Conservation (phyloP, 2,888 invertebrate species). For the Dendrolimus pini region DNA sequence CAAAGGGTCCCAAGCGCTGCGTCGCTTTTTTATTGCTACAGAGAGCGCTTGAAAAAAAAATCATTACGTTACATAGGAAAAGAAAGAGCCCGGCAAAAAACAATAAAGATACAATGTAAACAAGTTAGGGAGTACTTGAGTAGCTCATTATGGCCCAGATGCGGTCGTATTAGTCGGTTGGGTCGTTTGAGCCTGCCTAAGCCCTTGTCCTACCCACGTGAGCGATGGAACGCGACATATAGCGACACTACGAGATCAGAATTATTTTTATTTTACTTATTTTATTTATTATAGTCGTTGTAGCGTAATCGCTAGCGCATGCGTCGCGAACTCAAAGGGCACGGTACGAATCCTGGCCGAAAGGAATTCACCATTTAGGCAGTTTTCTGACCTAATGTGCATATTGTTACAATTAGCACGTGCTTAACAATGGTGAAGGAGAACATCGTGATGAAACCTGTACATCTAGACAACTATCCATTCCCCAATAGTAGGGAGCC, state of each 20-base stretch:
- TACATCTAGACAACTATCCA: background rate
- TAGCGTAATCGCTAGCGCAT: no score
- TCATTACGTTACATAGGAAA: slow-evolving; percentile 59
- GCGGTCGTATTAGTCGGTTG: slow-evolving; percentile 61
- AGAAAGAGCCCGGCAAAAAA: slow-evolving; percentile 68
- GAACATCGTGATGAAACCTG: background rate
- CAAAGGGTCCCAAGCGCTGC: slow-evolving; percentile 22
- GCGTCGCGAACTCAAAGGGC: no score
- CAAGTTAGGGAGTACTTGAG: slow-evolving; percentile 75
- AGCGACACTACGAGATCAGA: background rate
- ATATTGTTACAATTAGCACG: no score
- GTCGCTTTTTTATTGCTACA: slow-evolving; percentile 58
- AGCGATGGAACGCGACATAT: slow-evolving; percentile 6
- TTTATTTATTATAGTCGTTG: no score
- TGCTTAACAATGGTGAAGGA: no score
- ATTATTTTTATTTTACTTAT: background rate
- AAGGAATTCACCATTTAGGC: no score
- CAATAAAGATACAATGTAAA: slow-evolving; percentile 77
- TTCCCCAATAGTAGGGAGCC: no score
- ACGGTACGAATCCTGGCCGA: no score
- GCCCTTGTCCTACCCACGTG: background rate
- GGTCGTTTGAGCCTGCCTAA: slow-evolving; percentile 32
- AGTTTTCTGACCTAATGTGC: no score
- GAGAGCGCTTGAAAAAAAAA: slow-evolving; percentile 39
- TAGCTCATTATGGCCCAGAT: slow-evolving; percentile 72